Evolutionary conservation across 2,888 invertebrate species (phyloP).

Genomic region (Drosophila stalkeri): DNA sequence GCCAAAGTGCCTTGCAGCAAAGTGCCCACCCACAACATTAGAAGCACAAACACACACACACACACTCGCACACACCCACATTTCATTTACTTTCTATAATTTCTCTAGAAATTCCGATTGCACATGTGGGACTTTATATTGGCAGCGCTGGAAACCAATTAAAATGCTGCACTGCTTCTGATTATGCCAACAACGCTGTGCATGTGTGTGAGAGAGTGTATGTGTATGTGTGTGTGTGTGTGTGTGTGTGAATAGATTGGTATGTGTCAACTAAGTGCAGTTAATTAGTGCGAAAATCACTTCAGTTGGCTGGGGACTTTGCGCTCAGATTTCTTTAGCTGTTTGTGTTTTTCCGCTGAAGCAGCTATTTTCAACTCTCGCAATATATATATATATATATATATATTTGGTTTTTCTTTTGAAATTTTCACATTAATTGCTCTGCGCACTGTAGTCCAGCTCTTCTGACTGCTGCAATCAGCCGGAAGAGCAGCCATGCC

Average conservation of each 20-base stretch:
- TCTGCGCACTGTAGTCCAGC: conserved; percentile 39
- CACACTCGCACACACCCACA: conserved; percentile 37
- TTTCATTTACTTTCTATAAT: conserved; percentile 79
- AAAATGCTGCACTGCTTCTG: conserved; percentile 75
- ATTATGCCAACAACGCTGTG: conserved; percentile 65
- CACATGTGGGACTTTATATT: conserved; percentile 79
- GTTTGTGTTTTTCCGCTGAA: conserved; percentile 53
- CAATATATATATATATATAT: conserved; percentile 16
- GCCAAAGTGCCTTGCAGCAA: conserved; percentile 32
- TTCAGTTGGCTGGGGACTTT: conserved; percentile 76
- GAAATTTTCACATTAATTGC: conserved; percentile 75
- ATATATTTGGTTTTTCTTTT: conserved; percentile 55
- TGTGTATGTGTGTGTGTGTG: conserved; percentile 2
- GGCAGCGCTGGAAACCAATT: conserved; percentile 76
- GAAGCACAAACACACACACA: conserved; percentile 4
- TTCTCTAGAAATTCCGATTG: conserved; percentile 78
- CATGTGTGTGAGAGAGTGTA: conserved; percentile 1
- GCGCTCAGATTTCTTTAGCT: conserved; percentile 68
- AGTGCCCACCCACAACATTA: conserved; percentile 32
- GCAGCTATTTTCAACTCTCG: conserved; percentile 17
- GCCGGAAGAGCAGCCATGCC: conserved; percentile 53
- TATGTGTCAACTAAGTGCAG: conserved; percentile 80
- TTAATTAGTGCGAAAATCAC: conserved; percentile 80
- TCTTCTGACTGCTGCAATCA: conserved; percentile 60
- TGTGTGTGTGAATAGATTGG: conserved; percentile 71